Evolutionary conservation across 23 tunicate species (phyloP).

Genomic region (Corella eumyota): DNA sequence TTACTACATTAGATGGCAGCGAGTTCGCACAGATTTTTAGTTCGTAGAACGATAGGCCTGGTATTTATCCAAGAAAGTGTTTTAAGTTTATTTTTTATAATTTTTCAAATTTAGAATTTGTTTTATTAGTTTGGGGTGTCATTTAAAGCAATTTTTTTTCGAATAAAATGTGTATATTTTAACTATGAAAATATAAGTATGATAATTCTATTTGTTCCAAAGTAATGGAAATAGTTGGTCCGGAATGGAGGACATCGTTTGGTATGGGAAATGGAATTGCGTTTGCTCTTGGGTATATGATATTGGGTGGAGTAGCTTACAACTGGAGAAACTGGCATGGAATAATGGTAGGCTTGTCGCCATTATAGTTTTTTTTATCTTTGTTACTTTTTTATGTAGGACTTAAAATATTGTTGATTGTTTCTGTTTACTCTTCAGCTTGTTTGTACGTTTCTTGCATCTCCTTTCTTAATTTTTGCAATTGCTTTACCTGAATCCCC

Average conservation of each 20-base stretch:
- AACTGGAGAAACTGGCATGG: constrained; percentile 1
- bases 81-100: too few relatives aligned
- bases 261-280: not conserved
- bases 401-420: too few relatives aligned
- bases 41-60: too few relatives aligned
- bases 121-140: not conserved
- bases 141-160: not conserved
- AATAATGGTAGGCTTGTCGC: not conserved
- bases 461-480: constrained; percentile 6
- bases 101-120: too few relatives aligned
- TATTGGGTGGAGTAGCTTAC: constrained; percentile 6
- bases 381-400: not conserved
- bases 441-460: constrained; percentile 1
- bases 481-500: constrained; percentile 16
- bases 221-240: constrained; percentile 6
- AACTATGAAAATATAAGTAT: not conserved
- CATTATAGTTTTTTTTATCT: not conserved
- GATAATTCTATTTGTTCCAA: not conserved
- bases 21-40: too few relatives aligned
- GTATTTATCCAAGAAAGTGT: too few relatives aligned
- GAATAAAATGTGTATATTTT: not conserved
- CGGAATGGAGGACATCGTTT: not conserved
- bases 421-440: constrained; percentile 3
- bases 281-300: not conserved
- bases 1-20: too few relatives aligned